Percentiles rank a stretch among this genome's conserved stretches.
Conservation (phyloP, 2,113 vertebrate genomes). For the Heterotilapia buettikoferi region DNA sequence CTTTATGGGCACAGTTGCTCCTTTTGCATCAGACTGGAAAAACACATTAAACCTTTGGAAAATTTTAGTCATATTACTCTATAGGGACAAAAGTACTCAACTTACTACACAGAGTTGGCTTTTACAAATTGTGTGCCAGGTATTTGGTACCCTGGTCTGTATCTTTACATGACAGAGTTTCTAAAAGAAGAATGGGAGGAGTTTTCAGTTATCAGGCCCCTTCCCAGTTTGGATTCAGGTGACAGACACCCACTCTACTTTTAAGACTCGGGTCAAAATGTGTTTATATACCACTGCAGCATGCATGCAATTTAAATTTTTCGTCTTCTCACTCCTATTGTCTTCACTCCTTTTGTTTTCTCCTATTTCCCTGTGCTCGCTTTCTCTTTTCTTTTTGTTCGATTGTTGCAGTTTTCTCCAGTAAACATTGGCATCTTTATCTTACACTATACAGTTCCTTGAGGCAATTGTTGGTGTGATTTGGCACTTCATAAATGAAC, state of each 20-base stretch:
- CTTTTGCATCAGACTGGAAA: background rate
- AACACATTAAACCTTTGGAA: background rate
- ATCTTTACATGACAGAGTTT: background rate
- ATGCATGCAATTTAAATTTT: background rate
- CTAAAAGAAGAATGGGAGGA: background rate
- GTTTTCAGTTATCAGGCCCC: background rate
- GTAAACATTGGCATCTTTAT: background rate
- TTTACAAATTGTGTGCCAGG: background rate
- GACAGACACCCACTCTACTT: background rate
- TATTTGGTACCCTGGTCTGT: background rate
- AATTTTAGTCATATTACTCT: background rate
- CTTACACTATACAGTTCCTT: background rate
- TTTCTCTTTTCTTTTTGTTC: background rate
- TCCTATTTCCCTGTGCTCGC: rapidly evolving
- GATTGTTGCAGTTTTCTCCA: background rate
- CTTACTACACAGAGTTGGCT: background rate
- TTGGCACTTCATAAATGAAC: background rate
- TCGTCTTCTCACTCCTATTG: background rate
- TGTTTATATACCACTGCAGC: background rate
- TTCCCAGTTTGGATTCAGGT: background rate
- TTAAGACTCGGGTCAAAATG: background rate
- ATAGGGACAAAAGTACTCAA: background rate
- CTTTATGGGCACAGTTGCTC: background rate
- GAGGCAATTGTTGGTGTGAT: background rate
- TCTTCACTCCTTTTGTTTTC: background rate